A percentile compares a stretch with the other conserved stretches of the same genome.
Conservation (phyloP, 2,113 vertebrate genomes). For the Phalacrocorax carbo region DNA sequence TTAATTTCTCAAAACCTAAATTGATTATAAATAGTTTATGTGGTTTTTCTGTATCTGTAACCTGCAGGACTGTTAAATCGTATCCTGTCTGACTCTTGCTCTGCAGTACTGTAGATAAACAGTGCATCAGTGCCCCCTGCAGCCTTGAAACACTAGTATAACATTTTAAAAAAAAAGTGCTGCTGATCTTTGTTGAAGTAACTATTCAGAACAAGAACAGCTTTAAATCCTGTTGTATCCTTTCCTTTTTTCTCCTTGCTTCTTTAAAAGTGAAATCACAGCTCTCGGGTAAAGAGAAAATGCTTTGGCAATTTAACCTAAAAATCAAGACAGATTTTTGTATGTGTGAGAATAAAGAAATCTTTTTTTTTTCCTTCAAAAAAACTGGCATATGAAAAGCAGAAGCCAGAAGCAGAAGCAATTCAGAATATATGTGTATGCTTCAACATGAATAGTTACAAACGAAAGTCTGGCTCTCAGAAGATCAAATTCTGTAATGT, state of each 20-base stretch:
- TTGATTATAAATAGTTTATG: constrained; percentile 75
- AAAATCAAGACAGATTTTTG: not conserved
- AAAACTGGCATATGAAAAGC: not conserved
- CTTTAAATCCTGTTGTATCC: not conserved
- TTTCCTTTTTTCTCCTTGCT: not conserved
- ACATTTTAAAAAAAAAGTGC: not conserved
- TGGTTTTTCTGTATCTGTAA: constrained; percentile 63
- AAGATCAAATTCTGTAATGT: not conserved
- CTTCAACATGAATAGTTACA: not conserved
- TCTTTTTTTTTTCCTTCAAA: fast-evolving
- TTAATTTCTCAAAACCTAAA: constrained; percentile 72
- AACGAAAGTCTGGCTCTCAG: not conserved
- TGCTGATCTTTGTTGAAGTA: not conserved
- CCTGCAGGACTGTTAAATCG: constrained; percentile 63
- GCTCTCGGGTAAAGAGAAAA: not conserved
- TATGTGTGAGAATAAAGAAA: not conserved
- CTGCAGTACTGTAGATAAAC: not conserved
- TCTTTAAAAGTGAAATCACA: not conserved
- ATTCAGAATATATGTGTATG: not conserved
- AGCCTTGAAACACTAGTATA: constrained; percentile 8
- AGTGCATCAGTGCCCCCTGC: constrained; percentile 75
- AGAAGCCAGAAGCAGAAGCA: not conserved
- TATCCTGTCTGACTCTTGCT: constrained; percentile 39
- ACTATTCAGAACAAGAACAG: not conserved
- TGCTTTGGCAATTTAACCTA: not conserved